Evolutionary conservation across 2,797 vertebrate genomes (phyloP).

Genomic region (Cuculus canorus): DNA sequence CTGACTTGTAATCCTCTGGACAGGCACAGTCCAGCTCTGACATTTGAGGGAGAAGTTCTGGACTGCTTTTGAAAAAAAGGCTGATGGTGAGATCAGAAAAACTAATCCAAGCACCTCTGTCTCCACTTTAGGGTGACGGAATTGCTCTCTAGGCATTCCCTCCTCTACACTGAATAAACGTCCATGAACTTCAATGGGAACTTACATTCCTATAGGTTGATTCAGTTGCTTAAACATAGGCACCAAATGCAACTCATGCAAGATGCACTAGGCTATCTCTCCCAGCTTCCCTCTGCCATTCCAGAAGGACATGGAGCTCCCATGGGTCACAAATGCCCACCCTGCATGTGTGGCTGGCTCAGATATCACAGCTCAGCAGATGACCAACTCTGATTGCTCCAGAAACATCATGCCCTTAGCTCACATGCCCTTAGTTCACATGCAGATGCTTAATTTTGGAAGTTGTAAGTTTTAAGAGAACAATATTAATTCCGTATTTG

Average conservation of each 20-base stretch:
- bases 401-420: background rate
- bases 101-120: background rate
- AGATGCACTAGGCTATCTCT: background rate
- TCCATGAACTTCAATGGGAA: background rate
- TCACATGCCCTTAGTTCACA: background rate
- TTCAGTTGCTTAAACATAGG: background rate
- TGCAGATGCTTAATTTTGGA: background rate
- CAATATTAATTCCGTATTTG: background rate
- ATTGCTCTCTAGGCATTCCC: background rate
- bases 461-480: background rate
- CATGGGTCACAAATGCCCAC: background rate
- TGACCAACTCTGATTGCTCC: background rate
- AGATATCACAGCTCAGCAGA: background rate
- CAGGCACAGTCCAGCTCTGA: background rate
- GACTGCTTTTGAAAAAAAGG: background rate
- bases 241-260: background rate
- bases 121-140: background rate
- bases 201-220: background rate
- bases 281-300: background rate
- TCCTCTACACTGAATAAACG: background rate
- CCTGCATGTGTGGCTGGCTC: background rate
- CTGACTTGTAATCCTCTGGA: background rate
- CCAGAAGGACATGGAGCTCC: background rate
- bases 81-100: background rate
- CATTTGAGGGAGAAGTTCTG: background rate